phyloP scores from a whole-genome alignment of 2,797 vertebrate genomes.

The Smutsia gigantea region DNA sequence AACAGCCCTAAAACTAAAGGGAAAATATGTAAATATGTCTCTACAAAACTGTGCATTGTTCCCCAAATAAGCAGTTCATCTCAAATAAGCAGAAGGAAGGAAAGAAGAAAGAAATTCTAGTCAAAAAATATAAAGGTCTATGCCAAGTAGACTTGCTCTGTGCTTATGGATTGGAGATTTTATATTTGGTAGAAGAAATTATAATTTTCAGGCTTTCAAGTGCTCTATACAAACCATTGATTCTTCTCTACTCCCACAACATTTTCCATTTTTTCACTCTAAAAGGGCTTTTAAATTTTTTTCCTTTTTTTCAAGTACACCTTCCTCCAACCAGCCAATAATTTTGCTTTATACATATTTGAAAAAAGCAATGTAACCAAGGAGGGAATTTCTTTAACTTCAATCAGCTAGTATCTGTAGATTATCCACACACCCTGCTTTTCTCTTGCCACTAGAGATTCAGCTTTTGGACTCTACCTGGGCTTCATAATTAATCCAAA shows the following conservation, averaged over 20 bases:
- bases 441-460: background rate
- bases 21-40: background rate
- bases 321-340: background rate
- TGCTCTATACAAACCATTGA: background rate
- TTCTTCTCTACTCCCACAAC: background rate
- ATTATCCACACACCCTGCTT: background rate
- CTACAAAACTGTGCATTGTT: background rate
- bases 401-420: background rate
- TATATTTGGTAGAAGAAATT: background rate
- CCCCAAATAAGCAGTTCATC: background rate
- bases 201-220: background rate
- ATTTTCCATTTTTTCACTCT: background rate
- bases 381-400: background rate
- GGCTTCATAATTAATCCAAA: background rate
- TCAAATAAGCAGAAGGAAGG: background rate
- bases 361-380: background rate
- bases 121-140: background rate
- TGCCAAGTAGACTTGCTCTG: background rate
- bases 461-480: background rate
- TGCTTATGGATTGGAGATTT: background rate
- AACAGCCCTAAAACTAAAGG: background rate
- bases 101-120: background rate
- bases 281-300: background rate
- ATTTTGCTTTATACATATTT: background rate
- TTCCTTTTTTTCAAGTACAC: background rate